Percentiles rank a stretch among this genome's conserved stretches.
phyloP scores from a whole-genome alignment of 2,113 vertebrate species.

The Ellobius talpinus region DNA sequence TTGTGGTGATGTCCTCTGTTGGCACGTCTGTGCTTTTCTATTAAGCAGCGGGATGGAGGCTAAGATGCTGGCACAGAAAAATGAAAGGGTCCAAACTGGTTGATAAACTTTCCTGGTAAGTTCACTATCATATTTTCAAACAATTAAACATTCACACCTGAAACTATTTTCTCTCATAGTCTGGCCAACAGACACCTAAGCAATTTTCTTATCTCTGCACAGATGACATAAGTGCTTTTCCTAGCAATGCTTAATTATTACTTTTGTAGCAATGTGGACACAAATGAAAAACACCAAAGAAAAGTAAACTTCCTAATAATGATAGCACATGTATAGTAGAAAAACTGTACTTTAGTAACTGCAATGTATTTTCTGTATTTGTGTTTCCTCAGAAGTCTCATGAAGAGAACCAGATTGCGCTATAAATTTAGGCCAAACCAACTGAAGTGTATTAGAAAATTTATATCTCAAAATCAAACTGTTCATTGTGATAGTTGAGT shows the following conservation, averaged over 20 bases:
- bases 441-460: background rate
- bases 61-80: background rate
- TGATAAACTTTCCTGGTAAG: constrained; percentile 29
- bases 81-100: background rate
- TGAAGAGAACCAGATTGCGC: background rate
- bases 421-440: background rate
- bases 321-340: background rate
- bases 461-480: background rate
- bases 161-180: background rate
- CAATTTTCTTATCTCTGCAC: background rate
- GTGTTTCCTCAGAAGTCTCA: background rate
- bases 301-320: background rate
- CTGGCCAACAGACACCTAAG: background rate
- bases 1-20: constrained; percentile 20
- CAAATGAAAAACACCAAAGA: background rate
- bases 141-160: background rate
- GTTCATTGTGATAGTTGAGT: background rate
- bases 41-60: background rate
- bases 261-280: background rate
- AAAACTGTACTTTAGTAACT: background rate
- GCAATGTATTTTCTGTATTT: background rate
- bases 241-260: background rate
- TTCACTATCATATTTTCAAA: background rate
- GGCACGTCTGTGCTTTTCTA: background rate
- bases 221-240: background rate